These are phyloP conservation scores for Petrophora chlorosata DNA, from an alignment of 2,888 invertebrate species.

Conservation along the genomic window DNA sequence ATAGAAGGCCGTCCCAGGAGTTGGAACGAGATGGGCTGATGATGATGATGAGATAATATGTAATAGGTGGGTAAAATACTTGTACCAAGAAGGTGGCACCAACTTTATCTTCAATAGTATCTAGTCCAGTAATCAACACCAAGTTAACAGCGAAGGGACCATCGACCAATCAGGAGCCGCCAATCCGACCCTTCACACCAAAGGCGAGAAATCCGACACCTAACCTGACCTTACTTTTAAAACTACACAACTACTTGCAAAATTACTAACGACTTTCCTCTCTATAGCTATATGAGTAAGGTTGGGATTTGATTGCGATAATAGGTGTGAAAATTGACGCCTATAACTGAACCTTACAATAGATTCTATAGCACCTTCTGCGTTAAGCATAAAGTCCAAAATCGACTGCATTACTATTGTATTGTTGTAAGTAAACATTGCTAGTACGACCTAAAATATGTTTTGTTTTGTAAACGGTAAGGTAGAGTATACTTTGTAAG, in stretches of 20 bases:
- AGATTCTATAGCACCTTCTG: constrained; percentile 41
- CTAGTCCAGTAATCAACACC: constrained; percentile 61
- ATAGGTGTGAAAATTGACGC: constrained; percentile 82
- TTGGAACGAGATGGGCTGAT: no score
- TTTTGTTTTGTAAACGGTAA: constrained; percentile 15
- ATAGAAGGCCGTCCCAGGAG: no score
- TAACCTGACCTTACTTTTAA: constrained; percentile 42
- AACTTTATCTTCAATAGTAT: constrained; percentile 14
- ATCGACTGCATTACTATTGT: constrained; percentile 36
- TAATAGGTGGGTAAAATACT: no score
- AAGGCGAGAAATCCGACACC: constrained; percentile 81
- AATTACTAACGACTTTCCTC: constrained; percentile 31
- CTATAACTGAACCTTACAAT: constrained; percentile 54
- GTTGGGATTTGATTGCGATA: constrained; percentile 35
- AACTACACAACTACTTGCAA: constrained; percentile 44
- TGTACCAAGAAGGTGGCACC: constrained; percentile 24
- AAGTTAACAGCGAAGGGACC: constrained; percentile 28
- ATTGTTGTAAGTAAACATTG: constrained; percentile 42
- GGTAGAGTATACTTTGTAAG: constrained; percentile 34
- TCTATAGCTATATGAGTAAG: background rate
- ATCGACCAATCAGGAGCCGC: constrained; percentile 65
- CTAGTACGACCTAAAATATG: constrained; percentile 11
- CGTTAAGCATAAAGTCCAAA: constrained; percentile 34
- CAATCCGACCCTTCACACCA: constrained; percentile 76
- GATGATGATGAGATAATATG: no score